Percentiles rank a stretch among this genome's conserved stretches.
These are phyloP conservation scores for Plutella xylostella DNA, from an alignment of 2,888 invertebrate genomes.

Conservation along the genomic window DNA sequence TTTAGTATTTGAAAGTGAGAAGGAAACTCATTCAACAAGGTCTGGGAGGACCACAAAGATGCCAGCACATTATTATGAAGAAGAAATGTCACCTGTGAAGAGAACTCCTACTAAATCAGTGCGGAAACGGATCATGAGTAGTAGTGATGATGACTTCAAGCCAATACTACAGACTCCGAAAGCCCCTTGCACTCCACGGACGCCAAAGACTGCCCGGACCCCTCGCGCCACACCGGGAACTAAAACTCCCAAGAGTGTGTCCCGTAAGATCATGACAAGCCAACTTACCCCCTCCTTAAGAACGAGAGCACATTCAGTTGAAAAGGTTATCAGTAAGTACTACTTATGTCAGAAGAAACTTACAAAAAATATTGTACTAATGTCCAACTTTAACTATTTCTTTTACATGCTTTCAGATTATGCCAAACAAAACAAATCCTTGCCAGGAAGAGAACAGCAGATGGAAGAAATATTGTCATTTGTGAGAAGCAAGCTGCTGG, in stretches of 20 bases:
- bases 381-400: background rate
- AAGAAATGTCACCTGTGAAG: slow-evolving; percentile 5
- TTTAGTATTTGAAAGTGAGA: slow-evolving; percentile 41
- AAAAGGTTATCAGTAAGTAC: slow-evolving; percentile 43
- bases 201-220: slow-evolving; percentile 24
- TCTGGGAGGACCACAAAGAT: slow-evolving; percentile 28
- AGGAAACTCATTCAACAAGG: slow-evolving; percentile 29
- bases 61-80: slow-evolving; percentile 3
- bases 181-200: slow-evolving; percentile 24
- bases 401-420: slow-evolving; percentile 32
- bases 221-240: slow-evolving; percentile 14
- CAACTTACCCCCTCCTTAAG: slow-evolving; percentile 49
- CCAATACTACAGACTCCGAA: slow-evolving; percentile 23
- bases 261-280: slow-evolving; percentile 39
- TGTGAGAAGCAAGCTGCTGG: slow-evolving; percentile 45
- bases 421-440: slow-evolving; percentile 38
- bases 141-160: slow-evolving; percentile 46
- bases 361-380: too few relatives aligned
- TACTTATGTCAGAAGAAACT: slow-evolving; percentile 2
- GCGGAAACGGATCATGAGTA: slow-evolving; percentile 24
- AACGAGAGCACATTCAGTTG: slow-evolving; percentile 43
- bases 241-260: slow-evolving; percentile 39
- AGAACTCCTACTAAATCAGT: slow-evolving; percentile 33
- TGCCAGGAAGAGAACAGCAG: slow-evolving; percentile 55
- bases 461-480: slow-evolving; percentile 57